phyloP scores from a whole-genome alignment of 2,888 invertebrate genomes.

The Caenorhabditis drosophilae region DNA sequence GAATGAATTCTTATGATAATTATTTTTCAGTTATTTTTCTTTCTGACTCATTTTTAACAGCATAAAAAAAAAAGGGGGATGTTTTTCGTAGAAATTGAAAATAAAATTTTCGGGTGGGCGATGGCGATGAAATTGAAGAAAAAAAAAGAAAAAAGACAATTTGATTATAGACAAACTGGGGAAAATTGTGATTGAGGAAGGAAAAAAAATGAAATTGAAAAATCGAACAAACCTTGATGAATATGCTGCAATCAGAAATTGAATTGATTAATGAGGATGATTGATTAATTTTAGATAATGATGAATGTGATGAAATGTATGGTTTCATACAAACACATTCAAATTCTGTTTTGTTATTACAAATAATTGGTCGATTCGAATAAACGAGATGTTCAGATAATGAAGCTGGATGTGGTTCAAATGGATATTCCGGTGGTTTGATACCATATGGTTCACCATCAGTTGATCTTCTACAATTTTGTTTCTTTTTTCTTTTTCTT shows the following conservation, averaged over 20 bases:
- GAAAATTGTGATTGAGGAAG: background rate
- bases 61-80: no score
- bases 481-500: background rate
- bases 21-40: no score
- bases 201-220: background rate
- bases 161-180: background rate
- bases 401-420: slow-evolving; percentile 21
- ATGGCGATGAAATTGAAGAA: background rate
- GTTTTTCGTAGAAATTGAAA: no score
- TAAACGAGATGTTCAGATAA: slow-evolving; percentile 11
- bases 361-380: slow-evolving; percentile 46
- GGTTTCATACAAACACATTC: slow-evolving; percentile 61
- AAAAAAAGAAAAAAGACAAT: no score
- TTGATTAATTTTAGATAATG: background rate
- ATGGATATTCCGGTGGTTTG: slow-evolving; percentile 22
- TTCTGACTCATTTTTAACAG: no score
- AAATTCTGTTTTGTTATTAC: slow-evolving; percentile 62
- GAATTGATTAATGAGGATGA: background rate
- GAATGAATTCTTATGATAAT: no score
- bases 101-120: background rate
- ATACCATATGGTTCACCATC: slow-evolving; percentile 27
- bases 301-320: slow-evolving; percentile 17
- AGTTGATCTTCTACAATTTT: slow-evolving; percentile 20
- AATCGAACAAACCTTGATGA: slow-evolving; percentile 28
- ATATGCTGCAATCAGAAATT: slow-evolving; percentile 40